Evolutionary conservation across 2,113 vertebrate species (phyloP).

Genomic region (Cynoglossus semilaevis): DNA sequence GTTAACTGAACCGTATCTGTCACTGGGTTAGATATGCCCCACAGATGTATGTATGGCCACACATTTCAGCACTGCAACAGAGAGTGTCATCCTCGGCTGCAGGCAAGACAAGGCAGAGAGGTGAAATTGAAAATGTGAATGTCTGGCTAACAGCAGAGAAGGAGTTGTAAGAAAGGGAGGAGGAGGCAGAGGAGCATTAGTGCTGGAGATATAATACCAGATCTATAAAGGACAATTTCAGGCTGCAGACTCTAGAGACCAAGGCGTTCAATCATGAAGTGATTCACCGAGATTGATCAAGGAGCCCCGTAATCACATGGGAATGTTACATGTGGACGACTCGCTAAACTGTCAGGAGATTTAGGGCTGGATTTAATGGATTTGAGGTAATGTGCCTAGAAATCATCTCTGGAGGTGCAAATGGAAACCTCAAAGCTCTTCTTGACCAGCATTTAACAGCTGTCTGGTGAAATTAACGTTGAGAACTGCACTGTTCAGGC

Average conservation of each 20-base stretch:
- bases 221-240: conserved; percentile 75
- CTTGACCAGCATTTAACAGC: conserved; percentile 58
- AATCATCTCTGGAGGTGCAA: conserved; percentile 58
- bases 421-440: conserved; percentile 60
- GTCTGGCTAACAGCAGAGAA: conserved; percentile 55
- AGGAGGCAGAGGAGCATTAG: conserved; percentile 19
- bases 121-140: conserved; percentile 68
- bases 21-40: conserved; percentile 14
- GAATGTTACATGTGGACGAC: conserved; percentile 60
- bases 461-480: conserved; percentile 56
- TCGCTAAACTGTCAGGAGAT: conserved; percentile 45
- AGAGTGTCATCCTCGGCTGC: conserved; percentile 41
- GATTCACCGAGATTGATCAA: conserved; percentile 70
- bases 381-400: conserved; percentile 56
- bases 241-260: conserved; percentile 45
- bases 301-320: conserved; percentile 59
- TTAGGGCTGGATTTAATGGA: conserved; percentile 61
- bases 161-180: conserved; percentile 1
- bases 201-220: conserved; percentile 58
- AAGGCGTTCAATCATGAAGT: conserved; percentile 58
- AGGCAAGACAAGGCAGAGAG: conserved; percentile 50
- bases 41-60: conserved; percentile 21
- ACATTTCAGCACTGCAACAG: conserved; percentile 17
- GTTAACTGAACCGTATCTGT: conserved; percentile 19
- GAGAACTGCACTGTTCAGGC: conserved; percentile 17